phyloP scores from a whole-genome alignment of 2,797 vertebrate species.

The Centropyge bicolor region DNA sequence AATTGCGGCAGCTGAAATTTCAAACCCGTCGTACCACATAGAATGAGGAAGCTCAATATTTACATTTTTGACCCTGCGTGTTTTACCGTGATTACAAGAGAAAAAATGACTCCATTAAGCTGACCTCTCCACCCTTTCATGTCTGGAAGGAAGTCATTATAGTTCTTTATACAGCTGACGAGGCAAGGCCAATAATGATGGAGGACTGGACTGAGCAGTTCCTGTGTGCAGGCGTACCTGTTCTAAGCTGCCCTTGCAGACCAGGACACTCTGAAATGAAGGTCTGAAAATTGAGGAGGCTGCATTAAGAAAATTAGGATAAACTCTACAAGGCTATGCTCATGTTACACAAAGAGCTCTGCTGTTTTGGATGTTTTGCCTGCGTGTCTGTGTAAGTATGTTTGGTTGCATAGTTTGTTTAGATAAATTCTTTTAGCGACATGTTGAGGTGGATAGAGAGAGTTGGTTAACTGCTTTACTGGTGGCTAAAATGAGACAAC shows the following conservation, averaged over 20 bases:
- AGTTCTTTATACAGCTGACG: constrained; percentile 84
- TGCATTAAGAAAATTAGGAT: constrained; percentile 79
- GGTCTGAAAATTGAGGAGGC: constrained; percentile 72
- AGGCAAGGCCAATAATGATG: constrained; percentile 73
- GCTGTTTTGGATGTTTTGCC: constrained; percentile 21
- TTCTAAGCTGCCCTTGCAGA: constrained; percentile 42
- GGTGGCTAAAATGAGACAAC: constrained; percentile 23
- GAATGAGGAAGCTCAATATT: constrained; percentile 76
- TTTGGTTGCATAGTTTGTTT: constrained; percentile 44
- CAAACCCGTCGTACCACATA: constrained; percentile 64
- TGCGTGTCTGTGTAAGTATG: neutral
- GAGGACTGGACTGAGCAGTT: constrained; percentile 42
- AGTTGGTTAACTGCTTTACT: constrained; percentile 25
- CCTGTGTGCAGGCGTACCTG: constrained; percentile 65
- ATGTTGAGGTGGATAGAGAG: constrained; percentile 2
- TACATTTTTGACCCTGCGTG: constrained; percentile 74
- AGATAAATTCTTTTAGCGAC: constrained; percentile 29
- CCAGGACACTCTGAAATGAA: constrained; percentile 58
- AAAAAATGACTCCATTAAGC: constrained; percentile 71
- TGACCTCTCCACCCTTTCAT: constrained; percentile 82
- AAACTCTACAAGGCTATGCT: constrained; percentile 57
- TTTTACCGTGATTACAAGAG: constrained; percentile 80
- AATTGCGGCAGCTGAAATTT: constrained; percentile 65
- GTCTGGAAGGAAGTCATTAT: constrained; percentile 88
- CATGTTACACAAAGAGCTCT: constrained; percentile 63